phyloP scores from a whole-genome alignment of 1,140 invertebrate species.

The Drosophila nannoptera region DNA sequence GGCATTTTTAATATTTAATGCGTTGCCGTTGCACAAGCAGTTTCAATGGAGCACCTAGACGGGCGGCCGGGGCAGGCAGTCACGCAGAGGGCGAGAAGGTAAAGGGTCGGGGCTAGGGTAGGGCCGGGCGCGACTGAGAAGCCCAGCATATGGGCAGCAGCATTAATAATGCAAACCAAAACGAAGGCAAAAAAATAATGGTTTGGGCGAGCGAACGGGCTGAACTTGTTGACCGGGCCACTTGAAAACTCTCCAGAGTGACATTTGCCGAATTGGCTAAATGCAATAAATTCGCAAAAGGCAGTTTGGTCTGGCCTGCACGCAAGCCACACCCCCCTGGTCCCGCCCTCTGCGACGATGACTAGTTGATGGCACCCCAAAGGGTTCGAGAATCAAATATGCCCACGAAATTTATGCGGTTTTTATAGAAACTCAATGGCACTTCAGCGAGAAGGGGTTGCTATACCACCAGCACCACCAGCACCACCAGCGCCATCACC shows the following conservation, averaged over 20 bases:
- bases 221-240: conserved; percentile 16
- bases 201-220: conserved; percentile 17
- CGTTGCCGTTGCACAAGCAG: conserved; percentile 48
- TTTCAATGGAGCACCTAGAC: conserved; percentile 8
- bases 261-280: conserved; percentile 77
- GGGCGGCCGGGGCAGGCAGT: not conserved
- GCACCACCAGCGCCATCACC: not conserved
- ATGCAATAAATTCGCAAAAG: conserved; percentile 68
- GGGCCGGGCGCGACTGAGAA: conserved; percentile 15
- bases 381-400: conserved; percentile 55
- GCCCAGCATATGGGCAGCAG: conserved; percentile 60
- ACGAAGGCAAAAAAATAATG: conserved; percentile 44
- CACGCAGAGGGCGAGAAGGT: not conserved
- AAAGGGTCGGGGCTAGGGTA: not conserved
- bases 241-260: conserved; percentile 78
- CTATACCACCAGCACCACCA: not conserved
- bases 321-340: not conserved
- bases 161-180: conserved; percentile 69
- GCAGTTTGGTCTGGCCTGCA: not conserved
- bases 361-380: conserved; percentile 61
- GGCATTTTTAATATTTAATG: conserved; percentile 76
- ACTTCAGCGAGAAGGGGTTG: conserved; percentile 53
- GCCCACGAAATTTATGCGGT: conserved; percentile 69
- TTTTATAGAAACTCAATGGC: conserved; percentile 71
- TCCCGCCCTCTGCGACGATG: not conserved